phyloP scores from a whole-genome alignment of 1,140 invertebrate genomes.

The Drosophila funebris region DNA sequence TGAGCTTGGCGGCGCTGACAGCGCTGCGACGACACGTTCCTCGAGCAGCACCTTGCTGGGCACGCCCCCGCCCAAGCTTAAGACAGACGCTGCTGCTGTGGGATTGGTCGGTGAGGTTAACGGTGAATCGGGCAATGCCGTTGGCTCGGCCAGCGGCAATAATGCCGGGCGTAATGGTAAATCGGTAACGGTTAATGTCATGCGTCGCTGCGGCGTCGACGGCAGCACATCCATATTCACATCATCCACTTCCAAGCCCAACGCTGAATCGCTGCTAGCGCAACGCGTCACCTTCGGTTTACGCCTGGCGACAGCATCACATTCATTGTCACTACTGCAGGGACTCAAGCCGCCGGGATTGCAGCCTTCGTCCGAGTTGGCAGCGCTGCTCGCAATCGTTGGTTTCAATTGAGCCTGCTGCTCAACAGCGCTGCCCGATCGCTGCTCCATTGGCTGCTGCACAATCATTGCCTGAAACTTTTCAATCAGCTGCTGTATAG shows the following conservation, averaged over 20 bases:
- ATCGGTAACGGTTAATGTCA: slow-evolving; percentile 80
- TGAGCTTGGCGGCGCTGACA: slow-evolving; percentile 43
- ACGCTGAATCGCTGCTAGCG: slow-evolving; percentile 78
- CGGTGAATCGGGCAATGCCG: slow-evolving; percentile 69
- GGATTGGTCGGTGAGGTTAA: slow-evolving; percentile 53
- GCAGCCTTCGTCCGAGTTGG: slow-evolving; percentile 80
- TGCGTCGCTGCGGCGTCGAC: slow-evolving; percentile 57
- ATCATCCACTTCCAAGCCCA: slow-evolving; percentile 79
- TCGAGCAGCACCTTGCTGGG: slow-evolving; percentile 81
- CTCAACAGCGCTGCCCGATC: background rate
- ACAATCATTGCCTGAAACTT: slow-evolving; percentile 73
- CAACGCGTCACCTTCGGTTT: slow-evolving; percentile 78
- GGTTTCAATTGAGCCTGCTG: slow-evolving; percentile 35
- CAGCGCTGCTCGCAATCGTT: slow-evolving; percentile 30
- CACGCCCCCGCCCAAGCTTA: slow-evolving; percentile 32
- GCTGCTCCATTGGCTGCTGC: slow-evolving; percentile 42
- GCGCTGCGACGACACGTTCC: slow-evolving; percentile 69
- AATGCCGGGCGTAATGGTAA: slow-evolving; percentile 73
- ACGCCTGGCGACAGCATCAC: slow-evolving; percentile 6
- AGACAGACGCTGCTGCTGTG: background rate
- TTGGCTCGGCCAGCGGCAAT: slow-evolving; percentile 78
- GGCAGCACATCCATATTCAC: slow-evolving; percentile 25
- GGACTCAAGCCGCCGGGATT: slow-evolving; percentile 68
- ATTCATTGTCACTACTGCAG: slow-evolving; percentile 75
- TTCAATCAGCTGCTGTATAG: slow-evolving; percentile 56